Percentiles rank a stretch among this genome's conserved stretches.
phyloP scores from a whole-genome alignment of 35 echinoderm and acorn worm genomes.

The Holothuria glaberrima region DNA sequence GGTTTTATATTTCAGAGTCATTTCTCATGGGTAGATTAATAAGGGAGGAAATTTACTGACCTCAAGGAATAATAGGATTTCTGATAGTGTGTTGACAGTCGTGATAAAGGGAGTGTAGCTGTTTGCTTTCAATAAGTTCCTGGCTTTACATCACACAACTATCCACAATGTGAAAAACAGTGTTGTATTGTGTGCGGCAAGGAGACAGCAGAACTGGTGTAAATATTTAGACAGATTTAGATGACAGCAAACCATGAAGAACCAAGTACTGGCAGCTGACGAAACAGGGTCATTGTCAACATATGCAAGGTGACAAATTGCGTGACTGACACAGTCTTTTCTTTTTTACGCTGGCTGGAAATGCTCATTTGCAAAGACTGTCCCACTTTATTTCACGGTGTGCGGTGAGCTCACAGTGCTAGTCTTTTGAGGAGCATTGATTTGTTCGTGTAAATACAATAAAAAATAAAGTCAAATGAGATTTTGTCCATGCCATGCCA shows the following conservation, averaged over 20 bases:
- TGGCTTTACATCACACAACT: no score
- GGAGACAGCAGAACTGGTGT: neutral
- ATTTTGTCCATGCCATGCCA: no score
- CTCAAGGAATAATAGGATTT: no score
- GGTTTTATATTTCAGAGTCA: no score
- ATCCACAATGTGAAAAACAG: no score
- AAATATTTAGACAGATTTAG: conserved; percentile 47
- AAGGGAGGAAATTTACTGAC: no score
- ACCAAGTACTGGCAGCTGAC: conserved; percentile 2
- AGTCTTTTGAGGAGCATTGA: no score
- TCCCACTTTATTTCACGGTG: neutral
- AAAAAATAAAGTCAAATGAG: neutral
- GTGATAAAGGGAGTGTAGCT: no score
- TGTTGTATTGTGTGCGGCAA: no score
- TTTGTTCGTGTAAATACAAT: neutral
- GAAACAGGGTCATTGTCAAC: conserved; percentile 43
- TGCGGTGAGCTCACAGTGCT: neutral
- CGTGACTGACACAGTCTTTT: conserved; percentile 15
- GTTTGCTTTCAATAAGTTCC: no score
- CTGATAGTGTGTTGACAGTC: no score
- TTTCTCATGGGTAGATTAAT: no score
- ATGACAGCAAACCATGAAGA: neutral
- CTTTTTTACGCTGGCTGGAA: neutral
- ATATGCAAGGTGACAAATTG: conserved; percentile 32
- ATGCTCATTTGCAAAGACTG: neutral